phyloP scores from a whole-genome alignment of 2,888 invertebrate genomes.

The Seira musarum region DNA sequence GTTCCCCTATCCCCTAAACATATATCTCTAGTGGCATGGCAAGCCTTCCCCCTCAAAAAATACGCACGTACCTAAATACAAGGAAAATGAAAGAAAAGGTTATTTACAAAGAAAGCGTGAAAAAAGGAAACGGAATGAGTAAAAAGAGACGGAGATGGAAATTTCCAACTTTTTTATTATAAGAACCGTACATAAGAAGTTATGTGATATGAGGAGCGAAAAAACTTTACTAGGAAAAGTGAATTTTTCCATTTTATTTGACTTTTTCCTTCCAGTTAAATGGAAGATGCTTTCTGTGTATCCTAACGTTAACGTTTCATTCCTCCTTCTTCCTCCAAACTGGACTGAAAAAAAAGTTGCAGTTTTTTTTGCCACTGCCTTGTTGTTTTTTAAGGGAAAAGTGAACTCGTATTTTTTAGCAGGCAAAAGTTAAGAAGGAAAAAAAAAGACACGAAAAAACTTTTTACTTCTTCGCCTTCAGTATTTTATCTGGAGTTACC shows the following conservation, averaged over 20 bases:
- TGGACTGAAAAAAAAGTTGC: neutral
- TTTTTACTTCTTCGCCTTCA: constrained; percentile 15
- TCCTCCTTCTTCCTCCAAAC: neutral
- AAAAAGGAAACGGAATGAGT: constrained; percentile 34
- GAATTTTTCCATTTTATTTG: constrained; percentile 48
- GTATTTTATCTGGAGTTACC: neutral
- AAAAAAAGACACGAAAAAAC: constrained; percentile 6
- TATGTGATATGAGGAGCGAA: constrained; percentile 34
- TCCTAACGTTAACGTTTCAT: no score
- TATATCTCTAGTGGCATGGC: neutral
- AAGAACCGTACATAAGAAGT: constrained; percentile 27
- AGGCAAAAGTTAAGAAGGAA: neutral
- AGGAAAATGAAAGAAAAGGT: constrained; percentile 5
- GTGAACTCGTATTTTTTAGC: no score
- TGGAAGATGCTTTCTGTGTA: neutral
- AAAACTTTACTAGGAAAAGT: constrained; percentile 35
- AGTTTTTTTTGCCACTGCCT: neutral
- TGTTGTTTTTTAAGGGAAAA: no score
- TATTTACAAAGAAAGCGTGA: constrained; percentile 11
- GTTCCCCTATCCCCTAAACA: constrained; percentile 18
- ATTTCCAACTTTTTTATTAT: neutral
- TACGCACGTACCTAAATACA: neutral
- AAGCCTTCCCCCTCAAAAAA: neutral
- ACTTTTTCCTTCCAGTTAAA: constrained; percentile 28
- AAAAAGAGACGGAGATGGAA: constrained; percentile 22